These are phyloP conservation scores for Prosopocoilus inquinatus DNA, from an alignment of 2,888 invertebrate species.

Conservation along the genomic window DNA sequence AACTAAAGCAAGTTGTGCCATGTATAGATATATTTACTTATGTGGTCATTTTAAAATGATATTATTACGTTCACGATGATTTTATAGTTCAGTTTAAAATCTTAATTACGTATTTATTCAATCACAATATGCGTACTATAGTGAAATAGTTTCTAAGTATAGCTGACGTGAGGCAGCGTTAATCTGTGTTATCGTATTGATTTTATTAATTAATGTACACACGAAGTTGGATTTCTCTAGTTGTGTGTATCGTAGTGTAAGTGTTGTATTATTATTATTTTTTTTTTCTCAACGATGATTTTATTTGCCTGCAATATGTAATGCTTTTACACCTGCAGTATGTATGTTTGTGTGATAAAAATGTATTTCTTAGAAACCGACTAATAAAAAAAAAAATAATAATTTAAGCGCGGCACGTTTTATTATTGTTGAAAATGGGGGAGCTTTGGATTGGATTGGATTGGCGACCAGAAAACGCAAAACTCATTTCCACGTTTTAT, in stretches of 20 bases:
- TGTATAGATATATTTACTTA: conserved; percentile 3
- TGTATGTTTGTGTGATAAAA: conserved; percentile 30
- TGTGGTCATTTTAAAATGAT: not conserved
- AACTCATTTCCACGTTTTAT: conserved; percentile 1
- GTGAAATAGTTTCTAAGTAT: no score
- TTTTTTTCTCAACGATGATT: conserved; percentile 5
- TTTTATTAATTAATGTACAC: no score
- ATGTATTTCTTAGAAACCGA: conserved; percentile 23
- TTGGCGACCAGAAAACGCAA: not conserved
- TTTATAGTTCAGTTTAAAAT: not conserved
- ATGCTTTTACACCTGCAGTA: conserved; percentile 28
- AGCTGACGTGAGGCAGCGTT: no score
- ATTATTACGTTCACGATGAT: not conserved
- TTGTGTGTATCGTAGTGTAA: no score
- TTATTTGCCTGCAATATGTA: conserved; percentile 17
- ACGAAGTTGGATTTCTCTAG: no score
- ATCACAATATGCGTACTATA: not conserved
- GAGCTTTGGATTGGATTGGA: not conserved
- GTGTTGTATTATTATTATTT: not conserved
- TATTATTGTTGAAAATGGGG: not conserved
- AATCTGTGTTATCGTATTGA: no score
- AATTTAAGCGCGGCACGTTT: not conserved
- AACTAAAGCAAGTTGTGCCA: conserved; percentile 7
- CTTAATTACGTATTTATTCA: not conserved
- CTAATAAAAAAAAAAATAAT: conserved; percentile 7